These are phyloP conservation scores for Gymnoscopelus microlampas DNA, from an alignment of 2,797 vertebrate genomes.

Conservation along the genomic window DNA sequence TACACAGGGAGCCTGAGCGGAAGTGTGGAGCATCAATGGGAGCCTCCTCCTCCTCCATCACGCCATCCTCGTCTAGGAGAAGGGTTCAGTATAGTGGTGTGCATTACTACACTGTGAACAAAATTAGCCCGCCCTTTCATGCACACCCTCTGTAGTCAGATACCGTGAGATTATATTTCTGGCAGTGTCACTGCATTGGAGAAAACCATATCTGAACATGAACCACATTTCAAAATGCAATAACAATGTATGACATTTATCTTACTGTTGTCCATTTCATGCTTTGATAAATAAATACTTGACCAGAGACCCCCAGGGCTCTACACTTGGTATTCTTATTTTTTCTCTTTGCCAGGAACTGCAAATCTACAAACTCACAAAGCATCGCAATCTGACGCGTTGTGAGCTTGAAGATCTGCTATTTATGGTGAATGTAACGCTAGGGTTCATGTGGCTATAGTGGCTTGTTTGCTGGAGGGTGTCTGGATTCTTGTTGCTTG, in stretches of 20 bases:
- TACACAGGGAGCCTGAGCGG: slow-evolving; percentile 74
- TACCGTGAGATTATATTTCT: background rate
- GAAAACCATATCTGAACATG: background rate
- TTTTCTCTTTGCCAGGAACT: background rate
- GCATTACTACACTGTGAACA: background rate
- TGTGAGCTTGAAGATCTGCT: too few relatives aligned
- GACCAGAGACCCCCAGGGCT: background rate
- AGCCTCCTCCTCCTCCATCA: slow-evolving; percentile 17
- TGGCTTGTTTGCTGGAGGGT: background rate
- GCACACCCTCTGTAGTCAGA: background rate
- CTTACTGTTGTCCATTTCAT: background rate
- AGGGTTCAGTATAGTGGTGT: background rate
- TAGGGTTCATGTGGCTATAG: background rate
- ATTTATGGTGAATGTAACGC: too few relatives aligned
- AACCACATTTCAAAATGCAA: background rate
- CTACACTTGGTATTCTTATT: background rate
- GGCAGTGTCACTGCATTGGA: background rate
- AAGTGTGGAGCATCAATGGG: slow-evolving; percentile 36
- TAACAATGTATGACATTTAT: background rate
- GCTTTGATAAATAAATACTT: background rate
- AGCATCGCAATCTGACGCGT: too few relatives aligned
- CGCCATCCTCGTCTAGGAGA: slow-evolving; percentile 41
- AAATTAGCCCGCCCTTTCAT: background rate
- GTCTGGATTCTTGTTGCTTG: background rate
- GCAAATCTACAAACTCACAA: too few relatives aligned